These are phyloP conservation scores for Volucella zonaria DNA, from an alignment of 2,888 invertebrate genomes.

Conservation along the genomic window DNA sequence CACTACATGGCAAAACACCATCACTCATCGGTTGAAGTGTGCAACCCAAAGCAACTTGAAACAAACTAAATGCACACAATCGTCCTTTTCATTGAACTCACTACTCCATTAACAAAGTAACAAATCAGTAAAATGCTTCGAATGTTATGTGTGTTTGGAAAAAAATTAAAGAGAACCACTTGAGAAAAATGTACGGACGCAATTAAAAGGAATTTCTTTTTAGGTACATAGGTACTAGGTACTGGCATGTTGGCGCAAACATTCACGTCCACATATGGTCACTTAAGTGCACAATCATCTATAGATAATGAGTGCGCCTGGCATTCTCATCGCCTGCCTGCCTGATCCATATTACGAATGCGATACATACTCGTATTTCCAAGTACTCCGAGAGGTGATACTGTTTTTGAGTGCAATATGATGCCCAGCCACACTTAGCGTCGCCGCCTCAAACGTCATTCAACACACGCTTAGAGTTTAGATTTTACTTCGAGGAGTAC, in stretches of 20 bases:
- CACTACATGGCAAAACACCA: slow-evolving; percentile 26
- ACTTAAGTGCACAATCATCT: slow-evolving; percentile 65
- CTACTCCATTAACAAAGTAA: slow-evolving; percentile 59
- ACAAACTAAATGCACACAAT: slow-evolving; percentile 50
- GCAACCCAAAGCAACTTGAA: slow-evolving; percentile 34
- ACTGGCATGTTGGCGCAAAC: background rate
- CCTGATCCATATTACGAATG: too few species aligned
- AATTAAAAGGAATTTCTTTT: too few species aligned
- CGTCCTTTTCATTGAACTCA: slow-evolving; percentile 54
- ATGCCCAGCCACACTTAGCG: slow-evolving; percentile 28
- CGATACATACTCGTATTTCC: slow-evolving; percentile 8
- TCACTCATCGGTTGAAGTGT: slow-evolving; percentile 18
- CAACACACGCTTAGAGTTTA: slow-evolving; percentile 35
- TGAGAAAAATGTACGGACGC: slow-evolving; percentile 21
- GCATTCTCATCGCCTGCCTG: background rate
- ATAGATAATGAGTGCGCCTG: slow-evolving; percentile 60
- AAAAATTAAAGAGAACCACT: slow-evolving; percentile 43
- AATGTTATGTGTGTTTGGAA: slow-evolving; percentile 25
- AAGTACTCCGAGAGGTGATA: slow-evolving; percentile 50
- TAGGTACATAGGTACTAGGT: too few species aligned
- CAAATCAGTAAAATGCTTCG: slow-evolving; percentile 59
- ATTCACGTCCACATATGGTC: slow-evolving; percentile 49
- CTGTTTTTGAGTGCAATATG: slow-evolving; percentile 60
- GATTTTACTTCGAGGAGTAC: slow-evolving; percentile 43
- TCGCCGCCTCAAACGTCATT: slow-evolving; percentile 51